Evolutionary conservation across 2,797 vertebrate genomes (phyloP), one percentile per base, ranked within the genome.

Genomic region (Sebastes minor): DNA sequence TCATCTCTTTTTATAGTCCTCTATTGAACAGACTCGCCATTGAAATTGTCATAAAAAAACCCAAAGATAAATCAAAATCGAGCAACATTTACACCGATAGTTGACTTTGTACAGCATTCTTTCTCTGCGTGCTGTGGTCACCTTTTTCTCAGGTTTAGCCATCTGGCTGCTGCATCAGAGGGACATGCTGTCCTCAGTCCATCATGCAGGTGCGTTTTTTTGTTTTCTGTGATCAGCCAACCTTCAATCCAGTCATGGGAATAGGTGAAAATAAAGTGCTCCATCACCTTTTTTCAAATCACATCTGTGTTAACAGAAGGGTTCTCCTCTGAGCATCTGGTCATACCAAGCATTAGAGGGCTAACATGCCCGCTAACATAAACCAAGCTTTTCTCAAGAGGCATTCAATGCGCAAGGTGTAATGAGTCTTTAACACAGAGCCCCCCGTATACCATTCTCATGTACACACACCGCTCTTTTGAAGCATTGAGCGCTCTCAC

Each of bases 81-180:
- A 78, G 69, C 49, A 56, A 32, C 52, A 68, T 68, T 67, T n/a
- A 30, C 28, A 25, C 68, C 56, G 9, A 62, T 65, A 81, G 52
- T 60, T 59, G 32, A 60, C 68, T 73, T 71, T 84, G 49, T 76
- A 38, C 53, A 52, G 65, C 46, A 8, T 63, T 61, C 52, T 53
- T 46, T 25, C 33, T 72, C 28, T 46, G 55, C 62, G 55, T 72
- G 71, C 46, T 35, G 52, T 72, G 42, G 65, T 69, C 55, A 35
- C 60, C 60, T 27, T 79, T 66, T 81, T 81, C 60, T 77, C 69
- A 78, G n/a, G 71, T 70, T 76, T 60, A 79, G 76, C 85, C 79
- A 77, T 84, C 82, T 89, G 89, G 84, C 77, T 64, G 78, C 82
- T 77, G 82, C 80, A 85, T 88, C 56, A 81, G 55, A 83, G 77